These are phyloP conservation scores for Diplogasteroides magnus DNA, from an alignment of 1,140 invertebrate species.

Conservation along the genomic window DNA sequence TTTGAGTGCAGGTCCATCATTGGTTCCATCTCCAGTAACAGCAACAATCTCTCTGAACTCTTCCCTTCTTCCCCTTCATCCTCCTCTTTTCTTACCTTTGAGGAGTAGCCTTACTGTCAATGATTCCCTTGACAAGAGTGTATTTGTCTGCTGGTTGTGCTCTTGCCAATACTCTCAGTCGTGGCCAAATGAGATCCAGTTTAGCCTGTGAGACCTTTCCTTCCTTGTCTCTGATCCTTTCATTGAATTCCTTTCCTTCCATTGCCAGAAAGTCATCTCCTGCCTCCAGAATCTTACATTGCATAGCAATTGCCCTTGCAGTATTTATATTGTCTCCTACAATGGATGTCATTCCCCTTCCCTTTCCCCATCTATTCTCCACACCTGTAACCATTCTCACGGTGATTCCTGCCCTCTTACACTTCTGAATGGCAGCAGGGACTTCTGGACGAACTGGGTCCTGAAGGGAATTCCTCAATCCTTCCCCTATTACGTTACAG, in stretches of 20 bases:
- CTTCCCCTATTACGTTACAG: background rate
- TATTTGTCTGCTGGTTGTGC: conserved; percentile 49
- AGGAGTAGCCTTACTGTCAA: conserved; percentile 35
- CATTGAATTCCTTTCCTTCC: conserved; percentile 54
- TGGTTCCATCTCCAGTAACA: conserved; percentile 96
- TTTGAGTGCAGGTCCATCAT: conserved; percentile 81
- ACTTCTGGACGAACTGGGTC: conserved; percentile 95
- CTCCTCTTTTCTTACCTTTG: conserved; percentile 10
- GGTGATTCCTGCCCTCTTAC: conserved; percentile 93
- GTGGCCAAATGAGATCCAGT: conserved; percentile 39
- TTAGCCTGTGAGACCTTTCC: conserved; percentile 30
- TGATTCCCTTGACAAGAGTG: conserved; percentile 44
- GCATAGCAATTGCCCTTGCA: conserved; percentile 73
- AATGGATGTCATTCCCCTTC: conserved; percentile 91
- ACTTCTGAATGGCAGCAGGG: conserved; percentile 88
- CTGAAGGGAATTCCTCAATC: conserved; percentile 12
- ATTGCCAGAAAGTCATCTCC: conserved; percentile 54
- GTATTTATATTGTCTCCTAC: conserved; percentile 62
- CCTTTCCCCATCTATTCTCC: conserved; percentile 62
- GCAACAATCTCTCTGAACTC: conserved; percentile 79
- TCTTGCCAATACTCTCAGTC: conserved; percentile 39
- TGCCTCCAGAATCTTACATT: conserved; percentile 80
- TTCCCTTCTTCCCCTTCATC: background rate
- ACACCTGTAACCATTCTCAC: conserved; percentile 88
- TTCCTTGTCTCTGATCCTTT: conserved; percentile 58